Evolutionary conservation across 2,888 invertebrate species (phyloP), one percentile per base, ranked within the genome.

Genomic region (Chloroclysta siterata): DNA sequence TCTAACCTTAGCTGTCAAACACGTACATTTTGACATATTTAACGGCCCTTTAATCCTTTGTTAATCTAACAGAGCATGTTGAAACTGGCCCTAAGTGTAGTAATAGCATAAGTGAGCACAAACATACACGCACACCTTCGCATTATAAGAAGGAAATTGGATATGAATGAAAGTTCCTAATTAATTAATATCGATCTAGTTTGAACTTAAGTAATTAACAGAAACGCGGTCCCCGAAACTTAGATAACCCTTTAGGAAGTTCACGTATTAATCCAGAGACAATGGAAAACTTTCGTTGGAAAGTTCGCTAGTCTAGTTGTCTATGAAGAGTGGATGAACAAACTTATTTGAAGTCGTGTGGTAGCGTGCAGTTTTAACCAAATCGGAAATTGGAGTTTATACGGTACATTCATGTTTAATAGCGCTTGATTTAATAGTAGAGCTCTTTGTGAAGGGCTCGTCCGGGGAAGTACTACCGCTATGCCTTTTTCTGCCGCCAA

Each of bases 251-350:
- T 87, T 84, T 78, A 70, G 75, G 14, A 87, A 89, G 82, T 89
- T 89, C 85, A 86, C 82, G 86, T 87, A 90, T 89, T 90, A 89
- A 89, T 88, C 85, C 85, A 78, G 81, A 84, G 81, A 88, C 85
- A 89, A 88, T 88, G 87, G 68, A 85, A 87, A 86, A 85, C 84
- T 87, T 79, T 66, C 57, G 72, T 75, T 75, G 71, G 69, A 77
- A 82, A 85, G 75, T 82, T 83, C 72, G 74, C 66, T 74, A 62
- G 54, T 57, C 64, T 53, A 60, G 53, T 56, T 53, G 75, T 83
- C 79, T 76, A 78, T 79, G 62, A 74, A 78, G 69, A 63, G 66
- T 74, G 73, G 72, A 73, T 75, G 42, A 69, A 71, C 60, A 48
- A 46, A 65, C 51, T 56, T 66, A 63, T 65, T 68, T 63, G 63